Base-by-base conservation (phyloP, 2,888 invertebrate species). In the Hemaris fuciformis region DNA sequence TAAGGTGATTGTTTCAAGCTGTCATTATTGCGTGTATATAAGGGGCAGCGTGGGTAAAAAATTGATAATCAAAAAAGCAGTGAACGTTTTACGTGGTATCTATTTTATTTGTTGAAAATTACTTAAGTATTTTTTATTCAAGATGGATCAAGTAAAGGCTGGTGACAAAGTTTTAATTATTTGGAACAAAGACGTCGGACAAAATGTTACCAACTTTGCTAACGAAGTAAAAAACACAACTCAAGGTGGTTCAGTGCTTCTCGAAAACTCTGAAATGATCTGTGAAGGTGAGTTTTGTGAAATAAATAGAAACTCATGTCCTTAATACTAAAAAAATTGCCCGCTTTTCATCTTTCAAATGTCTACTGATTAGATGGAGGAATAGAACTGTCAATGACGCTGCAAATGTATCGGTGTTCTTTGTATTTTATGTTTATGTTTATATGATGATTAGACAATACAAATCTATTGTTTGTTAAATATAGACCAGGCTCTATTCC, bases 231-330 rank as follows among this genome's bases (percentile, higher is more conserved):
- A 94, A 77, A 77, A 78, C 61, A 73, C 86, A 13, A 90, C 91
- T 59, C 78, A 79, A 46, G 84, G 86, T 66, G 94, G 93, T 8
- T 83, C 91, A 62, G 87, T 95, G 53, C 88, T 92, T 69, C 76
- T 94, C 27, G 94, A 95, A 86, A 94, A 95, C 83, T 88, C 94
- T 22, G 92, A 93, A 71, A 93, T 94, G 78, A 84, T 95, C 31
- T 84, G 92, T 46, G 87, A 93, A 75, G 88, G 95, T 96, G 87
- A 93, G 93, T 88, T 34, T 4, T 5, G 18, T 10, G 53, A 15
- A 27, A 15, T 22, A 1, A 43, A n/a, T 4, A 13, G 2, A 8
- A 2, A 38, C n/a, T n/a, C n/a, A n/a, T n/a, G n/a, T n/a, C 10
- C 8, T 34, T 34, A 2, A 2, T 34, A 34, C 13, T 3, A 13